A percentile compares a stretch with the other conserved stretches of the same genome.
Evolutionary conservation across 2,113 vertebrate genomes (phyloP).

Genomic region (Cyprinodon variegatus): DNA sequence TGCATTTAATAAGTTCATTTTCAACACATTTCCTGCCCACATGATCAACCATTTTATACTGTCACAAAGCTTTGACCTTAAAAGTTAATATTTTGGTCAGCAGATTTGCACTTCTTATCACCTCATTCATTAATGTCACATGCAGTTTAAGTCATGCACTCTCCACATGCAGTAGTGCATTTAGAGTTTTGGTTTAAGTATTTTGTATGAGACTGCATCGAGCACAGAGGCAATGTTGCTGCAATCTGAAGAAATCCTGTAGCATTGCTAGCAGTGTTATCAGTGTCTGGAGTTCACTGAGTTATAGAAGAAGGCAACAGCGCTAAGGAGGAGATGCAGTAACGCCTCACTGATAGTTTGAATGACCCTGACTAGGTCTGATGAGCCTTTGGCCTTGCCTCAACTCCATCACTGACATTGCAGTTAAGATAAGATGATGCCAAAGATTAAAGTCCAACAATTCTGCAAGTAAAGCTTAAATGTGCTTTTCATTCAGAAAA

Average conservation of each 20-base stretch:
- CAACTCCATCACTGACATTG: constrained; percentile 51
- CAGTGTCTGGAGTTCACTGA: constrained; percentile 58
- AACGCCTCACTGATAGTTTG: constrained; percentile 54
- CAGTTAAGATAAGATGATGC: constrained; percentile 68
- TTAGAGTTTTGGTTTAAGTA: constrained; percentile 17
- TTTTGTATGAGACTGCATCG: constrained; percentile 3
- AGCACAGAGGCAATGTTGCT: not conserved
- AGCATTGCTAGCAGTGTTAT: constrained; percentile 49
- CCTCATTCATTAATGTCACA: not conserved
- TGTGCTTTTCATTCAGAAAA: constrained; percentile 31
- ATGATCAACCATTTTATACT: not conserved
- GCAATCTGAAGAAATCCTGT: constrained; percentile 35
- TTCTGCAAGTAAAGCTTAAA: constrained; percentile 35
- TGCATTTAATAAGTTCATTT: not conserved
- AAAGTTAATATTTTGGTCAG: constrained; percentile 9
- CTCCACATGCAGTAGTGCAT: constrained; percentile 8
- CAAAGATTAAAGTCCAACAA: constrained; percentile 56
- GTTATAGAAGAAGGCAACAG: constrained; percentile 34
- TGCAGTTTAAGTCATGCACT: no score
- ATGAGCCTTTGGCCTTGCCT: constrained; percentile 60
- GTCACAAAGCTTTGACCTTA: constrained; percentile 1
- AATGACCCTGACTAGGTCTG: constrained; percentile 65
- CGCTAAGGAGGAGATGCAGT: constrained; percentile 37
- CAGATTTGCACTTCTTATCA: constrained; percentile 7
- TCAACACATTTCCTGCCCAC: not conserved